A percentile compares a stretch with the other conserved stretches of the same genome.
Conservation (phyloP, 1,140 invertebrate species). For the Heterodera schachtii region DNA sequence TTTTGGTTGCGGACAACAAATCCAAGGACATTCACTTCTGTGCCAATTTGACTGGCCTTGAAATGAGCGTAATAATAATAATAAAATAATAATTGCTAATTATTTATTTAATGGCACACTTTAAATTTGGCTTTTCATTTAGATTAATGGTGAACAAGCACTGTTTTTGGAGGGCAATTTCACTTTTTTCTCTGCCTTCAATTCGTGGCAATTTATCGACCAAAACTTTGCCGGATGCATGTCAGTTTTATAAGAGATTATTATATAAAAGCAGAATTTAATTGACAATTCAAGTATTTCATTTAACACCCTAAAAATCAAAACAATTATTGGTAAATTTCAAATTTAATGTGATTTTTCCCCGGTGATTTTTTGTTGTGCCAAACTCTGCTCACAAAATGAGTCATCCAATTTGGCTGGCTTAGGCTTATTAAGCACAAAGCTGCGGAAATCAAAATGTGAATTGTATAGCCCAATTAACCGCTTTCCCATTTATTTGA, state of each 20-base stretch:
- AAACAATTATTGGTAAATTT: too few relatives aligned
- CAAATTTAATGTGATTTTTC: too few relatives aligned
- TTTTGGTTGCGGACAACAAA: constrained; percentile 51
- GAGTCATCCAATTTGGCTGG: too few relatives aligned
- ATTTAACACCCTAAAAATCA: too few relatives aligned
- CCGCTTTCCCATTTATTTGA: too few relatives aligned
- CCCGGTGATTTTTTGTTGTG: too few relatives aligned
- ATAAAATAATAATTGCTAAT: constrained; percentile 14
- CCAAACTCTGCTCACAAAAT: too few relatives aligned
- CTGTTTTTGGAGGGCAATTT: constrained; percentile 60
- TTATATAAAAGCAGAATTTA: too few relatives aligned
- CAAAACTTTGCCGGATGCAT: constrained; percentile 26
- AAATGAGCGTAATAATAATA: constrained; percentile 36
- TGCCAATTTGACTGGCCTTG: constrained; percentile 40
- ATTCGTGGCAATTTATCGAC: constrained; percentile 57
- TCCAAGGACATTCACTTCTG: constrained; percentile 62
- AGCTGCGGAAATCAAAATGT: too few relatives aligned
- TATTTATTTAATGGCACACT: constrained; percentile 12
- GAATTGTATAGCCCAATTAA: too few relatives aligned
- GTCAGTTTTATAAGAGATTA: background rate
- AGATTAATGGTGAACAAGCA: constrained; percentile 53
- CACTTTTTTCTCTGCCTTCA: constrained; percentile 55
- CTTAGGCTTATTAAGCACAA: too few relatives aligned
- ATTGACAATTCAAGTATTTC: too few relatives aligned
- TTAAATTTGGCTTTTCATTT: constrained; percentile 12